Conservation (phyloP, 1,140 invertebrate species). For the Cydia splendana region DNA sequence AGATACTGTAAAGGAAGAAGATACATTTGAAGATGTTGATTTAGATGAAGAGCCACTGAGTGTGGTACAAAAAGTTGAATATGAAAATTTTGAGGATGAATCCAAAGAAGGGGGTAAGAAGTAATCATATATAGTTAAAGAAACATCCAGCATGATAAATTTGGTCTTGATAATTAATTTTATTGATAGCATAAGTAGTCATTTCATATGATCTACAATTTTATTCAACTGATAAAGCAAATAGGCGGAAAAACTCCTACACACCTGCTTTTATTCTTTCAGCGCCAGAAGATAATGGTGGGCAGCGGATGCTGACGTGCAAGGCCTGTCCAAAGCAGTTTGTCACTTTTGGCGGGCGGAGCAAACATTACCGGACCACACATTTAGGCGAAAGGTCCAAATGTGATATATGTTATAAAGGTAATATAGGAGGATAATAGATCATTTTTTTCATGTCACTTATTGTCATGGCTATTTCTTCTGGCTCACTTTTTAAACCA, state of each 20-base stretch:
- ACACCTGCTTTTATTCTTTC: too few species aligned
- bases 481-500: too few species aligned
- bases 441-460: too few species aligned
- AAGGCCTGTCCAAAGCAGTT: conserved; percentile 61
- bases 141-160: not conserved
- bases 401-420: conserved; percentile 65
- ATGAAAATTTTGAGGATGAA: conserved; percentile 47
- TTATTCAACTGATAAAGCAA: too few species aligned
- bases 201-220: conserved; percentile 42
- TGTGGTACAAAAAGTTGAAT: conserved; percentile 42
- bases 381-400: conserved; percentile 60
- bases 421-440: conserved; percentile 35
- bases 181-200: too few species aligned
- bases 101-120: conserved; percentile 54
- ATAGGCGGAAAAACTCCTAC: too few species aligned
- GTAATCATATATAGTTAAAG: not conserved
- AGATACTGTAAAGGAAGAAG: conserved; percentile 44
- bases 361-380: conserved; percentile 58
- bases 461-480: too few species aligned
- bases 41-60: conserved; percentile 58
- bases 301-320: conserved; percentile 50
- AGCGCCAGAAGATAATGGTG: not conserved
- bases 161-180: too few species aligned
- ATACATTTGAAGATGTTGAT: conserved; percentile 39
- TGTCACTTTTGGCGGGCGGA: conserved; percentile 43